These are phyloP conservation scores for Amazona ochrocephala DNA, from an alignment of 2,797 vertebrate species.

Conservation along the genomic window DNA sequence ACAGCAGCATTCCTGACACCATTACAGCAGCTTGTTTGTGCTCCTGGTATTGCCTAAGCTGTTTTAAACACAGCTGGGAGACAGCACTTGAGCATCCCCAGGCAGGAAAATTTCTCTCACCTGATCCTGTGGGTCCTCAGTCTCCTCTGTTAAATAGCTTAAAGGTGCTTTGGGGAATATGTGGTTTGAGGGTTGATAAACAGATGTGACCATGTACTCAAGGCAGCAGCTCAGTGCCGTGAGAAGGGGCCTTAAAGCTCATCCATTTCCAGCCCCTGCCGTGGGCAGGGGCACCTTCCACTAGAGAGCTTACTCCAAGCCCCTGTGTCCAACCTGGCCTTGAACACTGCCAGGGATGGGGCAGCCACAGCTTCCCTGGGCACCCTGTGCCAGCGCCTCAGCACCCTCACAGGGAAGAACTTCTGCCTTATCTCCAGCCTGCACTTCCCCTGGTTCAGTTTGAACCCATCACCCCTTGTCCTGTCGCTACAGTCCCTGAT, in stretches of 20 bases:
- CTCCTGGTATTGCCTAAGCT: background rate
- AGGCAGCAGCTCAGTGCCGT: background rate
- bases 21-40: background rate
- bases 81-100: slow-evolving; percentile 1
- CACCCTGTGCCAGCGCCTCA: no score
- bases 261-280: background rate
- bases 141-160: background rate
- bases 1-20: background rate
- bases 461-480: no score
- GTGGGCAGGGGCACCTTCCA: no score
- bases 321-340: no score
- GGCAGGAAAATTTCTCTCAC: background rate
- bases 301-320: no score
- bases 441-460: no score
- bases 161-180: fast-evolving
- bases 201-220: fast-evolving
- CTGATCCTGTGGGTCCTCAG: background rate
- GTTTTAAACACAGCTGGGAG: background rate
- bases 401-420: no score
- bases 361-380: no score
- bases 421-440: no score
- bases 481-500: no score
- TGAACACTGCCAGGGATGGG: no score
- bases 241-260: background rate
- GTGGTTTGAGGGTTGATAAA: background rate